These are phyloP conservation scores for Leptopilina syphax DNA, from an alignment of 2,888 invertebrate species.

Conservation along the genomic window DNA sequence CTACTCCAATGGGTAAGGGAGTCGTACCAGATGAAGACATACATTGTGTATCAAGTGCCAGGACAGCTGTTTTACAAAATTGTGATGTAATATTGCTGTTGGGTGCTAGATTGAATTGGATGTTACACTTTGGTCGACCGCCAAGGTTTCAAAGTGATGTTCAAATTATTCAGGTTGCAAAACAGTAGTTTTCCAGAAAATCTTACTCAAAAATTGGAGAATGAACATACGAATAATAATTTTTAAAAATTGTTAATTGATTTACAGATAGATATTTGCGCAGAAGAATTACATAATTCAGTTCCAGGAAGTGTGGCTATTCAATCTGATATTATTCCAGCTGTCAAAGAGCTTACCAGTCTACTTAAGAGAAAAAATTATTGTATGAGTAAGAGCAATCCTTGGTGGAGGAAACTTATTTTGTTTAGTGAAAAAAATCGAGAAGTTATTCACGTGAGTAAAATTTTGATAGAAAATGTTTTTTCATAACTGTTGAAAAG, in stretches of 20 bases:
- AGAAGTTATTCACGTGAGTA: conserved; percentile 82
- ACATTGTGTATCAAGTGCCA: conserved; percentile 90
- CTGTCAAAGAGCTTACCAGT: conserved; percentile 82
- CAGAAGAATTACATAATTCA: conserved; percentile 96
- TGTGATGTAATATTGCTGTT: conserved; percentile 93
- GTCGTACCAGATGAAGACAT: conserved; percentile 85
- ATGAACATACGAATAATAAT: too few relatives aligned
- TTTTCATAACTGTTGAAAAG: not conserved
- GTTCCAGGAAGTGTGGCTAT: conserved; percentile 88
- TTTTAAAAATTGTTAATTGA: not conserved
- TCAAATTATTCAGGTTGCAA: conserved; percentile 89
- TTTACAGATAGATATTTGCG: conserved; percentile 86
- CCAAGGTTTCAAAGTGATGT: conserved; percentile 90
- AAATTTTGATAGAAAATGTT: too few relatives aligned
- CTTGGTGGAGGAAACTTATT: conserved; percentile 88
- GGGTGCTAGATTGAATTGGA: conserved; percentile 98
- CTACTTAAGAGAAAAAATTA: conserved; percentile 81
- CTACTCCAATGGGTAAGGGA: conserved; percentile 97
- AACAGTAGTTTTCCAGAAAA: too few relatives aligned
- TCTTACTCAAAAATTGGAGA: too few relatives aligned
- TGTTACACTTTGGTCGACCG: conserved; percentile 95
- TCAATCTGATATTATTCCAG: conserved; percentile 89
- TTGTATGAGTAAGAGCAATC: conserved; percentile 76
- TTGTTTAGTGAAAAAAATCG: conserved; percentile 86
- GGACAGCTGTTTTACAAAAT: conserved; percentile 90